Conservation (phyloP, 2,113 vertebrate species). For the Notarius lentiginosus region DNA sequence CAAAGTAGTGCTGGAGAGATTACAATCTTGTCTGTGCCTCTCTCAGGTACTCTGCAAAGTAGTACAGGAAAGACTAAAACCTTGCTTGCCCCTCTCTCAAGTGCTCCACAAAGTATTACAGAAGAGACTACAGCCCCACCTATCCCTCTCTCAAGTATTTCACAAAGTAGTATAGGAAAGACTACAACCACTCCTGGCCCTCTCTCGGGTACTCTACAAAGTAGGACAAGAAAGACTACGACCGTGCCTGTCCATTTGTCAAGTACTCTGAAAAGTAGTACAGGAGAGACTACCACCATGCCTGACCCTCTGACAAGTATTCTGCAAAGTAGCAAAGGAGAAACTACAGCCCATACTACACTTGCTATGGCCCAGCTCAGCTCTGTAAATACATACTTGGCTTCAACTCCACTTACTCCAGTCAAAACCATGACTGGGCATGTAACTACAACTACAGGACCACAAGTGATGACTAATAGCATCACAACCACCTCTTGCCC, state of each 20-base stretch:
- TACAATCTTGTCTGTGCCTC: background rate
- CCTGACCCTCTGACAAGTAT: background rate
- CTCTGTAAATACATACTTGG: background rate
- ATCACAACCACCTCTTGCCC: background rate
- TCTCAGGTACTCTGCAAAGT: background rate
- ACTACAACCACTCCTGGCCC: background rate
- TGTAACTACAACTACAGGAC: background rate
- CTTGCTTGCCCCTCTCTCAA: background rate
- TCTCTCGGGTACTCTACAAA: background rate
- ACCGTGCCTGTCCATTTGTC: background rate
- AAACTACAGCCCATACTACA: conserved; percentile 3
- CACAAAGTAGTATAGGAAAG: background rate
- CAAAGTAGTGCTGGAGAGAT: background rate
- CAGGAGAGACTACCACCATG: background rate
- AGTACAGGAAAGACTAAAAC: background rate
- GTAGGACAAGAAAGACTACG: background rate
- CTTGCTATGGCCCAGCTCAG: background rate
- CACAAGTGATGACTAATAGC: background rate
- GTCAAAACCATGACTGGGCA: background rate
- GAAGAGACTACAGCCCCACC: background rate
- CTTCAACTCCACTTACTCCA: background rate
- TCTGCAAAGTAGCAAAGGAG: background rate
- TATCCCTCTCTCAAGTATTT: background rate
- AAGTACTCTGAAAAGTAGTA: background rate
- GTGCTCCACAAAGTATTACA: background rate